These are phyloP conservation scores for Pyrocephalus nanus DNA, from an alignment of 2,797 vertebrate species.

Conservation along the genomic window DNA sequence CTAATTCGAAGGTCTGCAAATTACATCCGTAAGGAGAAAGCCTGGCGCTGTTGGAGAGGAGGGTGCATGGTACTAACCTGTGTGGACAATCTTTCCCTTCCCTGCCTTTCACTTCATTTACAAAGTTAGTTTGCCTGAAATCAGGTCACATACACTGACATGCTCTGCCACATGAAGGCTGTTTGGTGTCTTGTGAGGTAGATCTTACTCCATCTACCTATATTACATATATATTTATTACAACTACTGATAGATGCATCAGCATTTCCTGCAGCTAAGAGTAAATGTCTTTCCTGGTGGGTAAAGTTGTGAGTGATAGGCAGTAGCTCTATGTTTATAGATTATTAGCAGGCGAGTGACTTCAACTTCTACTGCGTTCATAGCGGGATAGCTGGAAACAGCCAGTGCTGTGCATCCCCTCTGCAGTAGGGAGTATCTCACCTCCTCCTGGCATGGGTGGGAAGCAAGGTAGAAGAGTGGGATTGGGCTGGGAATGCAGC, in stretches of 20 bases:
- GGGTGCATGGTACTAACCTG: fast-evolving
- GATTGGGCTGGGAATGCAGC: neutral
- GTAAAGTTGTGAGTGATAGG: fast-evolving
- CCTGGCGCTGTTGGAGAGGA: neutral
- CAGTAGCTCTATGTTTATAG: neutral
- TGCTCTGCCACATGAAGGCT: fast-evolving
- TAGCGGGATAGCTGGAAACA: neutral
- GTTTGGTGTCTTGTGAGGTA: neutral
- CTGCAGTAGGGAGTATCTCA: fast-evolving
- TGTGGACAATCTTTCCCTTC: neutral
- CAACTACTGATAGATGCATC: fast-evolving
- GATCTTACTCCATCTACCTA: neutral
- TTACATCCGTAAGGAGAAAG: neutral
- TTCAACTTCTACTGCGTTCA: neutral
- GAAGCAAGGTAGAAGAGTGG: fast-evolving
- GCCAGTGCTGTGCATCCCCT: neutral
- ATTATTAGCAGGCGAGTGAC: neutral
- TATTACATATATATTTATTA: neutral
- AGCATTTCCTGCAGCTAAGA: neutral
- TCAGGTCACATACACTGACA: neutral
- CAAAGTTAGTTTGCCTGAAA: neutral
- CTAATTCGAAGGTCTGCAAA: neutral
- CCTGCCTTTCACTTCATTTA: neutral
- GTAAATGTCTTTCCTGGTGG: neutral
- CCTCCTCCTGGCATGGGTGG: fast-evolving